Percentiles rank a stretch among this genome's conserved stretches.
These are phyloP conservation scores for Apoda limacodes DNA, from an alignment of 2,888 invertebrate genomes.

Conservation along the genomic window DNA sequence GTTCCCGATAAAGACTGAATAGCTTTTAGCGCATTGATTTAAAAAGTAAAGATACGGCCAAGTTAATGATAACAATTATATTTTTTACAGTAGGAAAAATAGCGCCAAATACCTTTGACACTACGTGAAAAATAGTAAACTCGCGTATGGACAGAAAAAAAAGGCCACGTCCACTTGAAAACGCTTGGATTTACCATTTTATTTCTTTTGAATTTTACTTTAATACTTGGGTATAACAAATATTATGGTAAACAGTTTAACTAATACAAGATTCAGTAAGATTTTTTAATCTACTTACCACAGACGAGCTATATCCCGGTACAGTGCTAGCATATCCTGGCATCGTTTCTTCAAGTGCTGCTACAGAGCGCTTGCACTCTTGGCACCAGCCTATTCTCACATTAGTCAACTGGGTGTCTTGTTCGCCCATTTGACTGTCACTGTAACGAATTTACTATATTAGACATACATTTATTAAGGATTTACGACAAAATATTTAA, in stretches of 20 bases:
- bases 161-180: constrained; percentile 1
- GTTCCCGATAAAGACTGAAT: too few species aligned
- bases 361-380: constrained; percentile 55
- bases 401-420: constrained; percentile 26
- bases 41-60: too few species aligned
- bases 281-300: constrained; percentile 27
- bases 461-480: too few species aligned
- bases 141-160: constrained; percentile 4
- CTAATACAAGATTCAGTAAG: too few species aligned
- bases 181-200: neutral
- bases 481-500: too few species aligned
- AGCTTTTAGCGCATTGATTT: too few species aligned
- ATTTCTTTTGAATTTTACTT: neutral
- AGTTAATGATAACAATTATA: too few species aligned
- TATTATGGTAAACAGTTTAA: too few species aligned
- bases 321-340: constrained; percentile 55
- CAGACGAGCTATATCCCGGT: constrained; percentile 38
- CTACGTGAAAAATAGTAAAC: neutral
- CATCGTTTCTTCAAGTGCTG: constrained; percentile 49
- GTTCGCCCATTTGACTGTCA: constrained; percentile 24
- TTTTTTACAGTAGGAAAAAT: too few species aligned
- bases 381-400: constrained; percentile 60
- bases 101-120: too few species aligned
- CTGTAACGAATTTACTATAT: too few species aligned
- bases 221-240: too few species aligned